Percentiles rank a stretch among this genome's conserved stretches.
phyloP scores from a whole-genome alignment of 2,888 invertebrate species.

The Chrysolina americana region DNA sequence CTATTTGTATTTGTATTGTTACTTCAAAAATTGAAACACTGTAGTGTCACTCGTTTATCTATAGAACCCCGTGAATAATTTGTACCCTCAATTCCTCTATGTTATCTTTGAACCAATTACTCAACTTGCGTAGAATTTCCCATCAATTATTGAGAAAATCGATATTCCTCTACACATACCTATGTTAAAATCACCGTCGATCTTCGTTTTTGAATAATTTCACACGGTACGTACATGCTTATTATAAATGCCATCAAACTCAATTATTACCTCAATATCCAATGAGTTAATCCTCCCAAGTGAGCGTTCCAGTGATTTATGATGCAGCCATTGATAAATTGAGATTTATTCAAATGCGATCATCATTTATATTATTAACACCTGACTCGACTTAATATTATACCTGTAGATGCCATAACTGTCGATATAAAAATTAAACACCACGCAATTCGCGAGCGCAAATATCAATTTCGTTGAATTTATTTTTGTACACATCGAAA shows the following conservation, averaged over 20 bases:
- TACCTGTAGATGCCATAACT: constrained; percentile 39
- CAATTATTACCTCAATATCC: constrained; percentile 3
- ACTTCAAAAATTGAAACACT: too few relatives aligned
- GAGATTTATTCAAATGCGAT: constrained; percentile 47
- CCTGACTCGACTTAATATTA: constrained; percentile 47
- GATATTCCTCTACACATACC: background rate
- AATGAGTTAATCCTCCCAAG: constrained; percentile 11
- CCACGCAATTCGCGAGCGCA: constrained; percentile 26
- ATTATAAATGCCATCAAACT: constrained; percentile 13
- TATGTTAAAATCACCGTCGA: background rate
- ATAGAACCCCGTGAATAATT: too few relatives aligned
- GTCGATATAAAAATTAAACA: constrained; percentile 43
- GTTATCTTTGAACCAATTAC: background rate
- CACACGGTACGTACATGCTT: background rate
- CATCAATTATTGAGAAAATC: background rate
- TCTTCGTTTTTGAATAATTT: background rate
- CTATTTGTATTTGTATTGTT: too few relatives aligned
- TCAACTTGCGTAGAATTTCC: background rate
- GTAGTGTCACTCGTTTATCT: too few relatives aligned
- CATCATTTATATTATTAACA: constrained; percentile 51
- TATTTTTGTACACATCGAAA: constrained; percentile 6
- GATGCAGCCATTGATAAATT: constrained; percentile 43
- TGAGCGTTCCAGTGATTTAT: constrained; percentile 24
- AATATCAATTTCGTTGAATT: constrained; percentile 14
- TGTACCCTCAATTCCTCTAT: too few relatives aligned